Percentiles rank a stretch among this genome's conserved stretches.
phyloP scores from a whole-genome alignment of 2,888 invertebrate species.

The Xanthorhoe designata region DNA sequence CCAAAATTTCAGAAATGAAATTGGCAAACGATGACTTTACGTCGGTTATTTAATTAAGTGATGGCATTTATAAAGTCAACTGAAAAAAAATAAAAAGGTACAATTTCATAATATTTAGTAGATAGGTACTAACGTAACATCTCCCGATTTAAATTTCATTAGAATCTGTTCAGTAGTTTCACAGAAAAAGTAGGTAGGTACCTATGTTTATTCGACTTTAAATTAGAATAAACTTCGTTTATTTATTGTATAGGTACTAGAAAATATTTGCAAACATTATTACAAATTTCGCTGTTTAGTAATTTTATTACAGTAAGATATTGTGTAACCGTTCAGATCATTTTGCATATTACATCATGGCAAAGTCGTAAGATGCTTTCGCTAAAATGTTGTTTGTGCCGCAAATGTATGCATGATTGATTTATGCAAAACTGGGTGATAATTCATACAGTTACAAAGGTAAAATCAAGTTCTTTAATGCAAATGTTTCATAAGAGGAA shows the following conservation, averaged over 20 bases:
- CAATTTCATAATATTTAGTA: no score
- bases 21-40: no score
- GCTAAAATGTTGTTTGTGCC: not conserved
- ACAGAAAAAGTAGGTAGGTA: no score
- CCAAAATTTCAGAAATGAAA: no score
- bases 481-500: not conserved
- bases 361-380: slow-evolving; percentile 14
- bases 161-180: no score
- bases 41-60: no score
- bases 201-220: no score
- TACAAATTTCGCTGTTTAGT: not conserved
- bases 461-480: not conserved
- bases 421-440: slow-evolving; percentile 2
- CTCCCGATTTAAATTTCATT: no score
- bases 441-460: not conserved
- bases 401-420: not conserved
- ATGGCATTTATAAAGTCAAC: no score
- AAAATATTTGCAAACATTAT: not conserved
- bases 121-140: no score
- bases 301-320: slow-evolving; percentile 13
- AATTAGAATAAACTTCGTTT: not conserved
- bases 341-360: slow-evolving; percentile 25
- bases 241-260: not conserved
- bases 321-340: slow-evolving; percentile 23
- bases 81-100: no score